phyloP scores from a whole-genome alignment of 2,113 vertebrate species.

The Myxocyprinus asiaticus region DNA sequence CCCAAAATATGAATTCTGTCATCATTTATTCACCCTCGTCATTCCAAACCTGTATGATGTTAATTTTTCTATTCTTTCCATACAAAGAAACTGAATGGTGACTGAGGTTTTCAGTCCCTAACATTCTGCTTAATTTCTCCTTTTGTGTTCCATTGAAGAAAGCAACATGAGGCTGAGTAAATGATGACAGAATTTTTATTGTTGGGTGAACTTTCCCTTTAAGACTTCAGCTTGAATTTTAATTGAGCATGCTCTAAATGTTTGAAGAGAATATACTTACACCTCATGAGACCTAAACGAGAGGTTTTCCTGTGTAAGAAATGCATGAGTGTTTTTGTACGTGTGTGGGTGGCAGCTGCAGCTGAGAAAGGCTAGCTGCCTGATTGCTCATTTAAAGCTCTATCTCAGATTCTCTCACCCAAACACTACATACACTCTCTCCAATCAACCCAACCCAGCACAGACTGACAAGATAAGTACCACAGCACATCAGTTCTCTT shows the following conservation, averaged over 20 bases:
- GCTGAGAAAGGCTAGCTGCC: slow-evolving; percentile 41
- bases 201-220: too few relatives aligned
- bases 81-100: too few relatives aligned
- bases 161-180: too few relatives aligned
- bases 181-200: too few relatives aligned
- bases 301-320: slow-evolving; percentile 35
- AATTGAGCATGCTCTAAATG: slow-evolving; percentile 7
- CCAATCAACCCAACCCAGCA: slow-evolving; percentile 5
- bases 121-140: too few relatives aligned
- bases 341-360: slow-evolving; percentile 56
- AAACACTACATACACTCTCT: background rate
- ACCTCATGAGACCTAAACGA: slow-evolving; percentile 9
- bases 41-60: too few relatives aligned
- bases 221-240: slow-evolving; percentile 2
- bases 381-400: slow-evolving; percentile 54
- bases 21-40: too few relatives aligned
- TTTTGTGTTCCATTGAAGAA: too few relatives aligned
- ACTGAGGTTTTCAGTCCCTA: too few relatives aligned
- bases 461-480: slow-evolving; percentile 23
- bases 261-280: slow-evolving; percentile 1
- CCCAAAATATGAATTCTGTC: too few relatives aligned
- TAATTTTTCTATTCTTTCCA: too few relatives aligned
- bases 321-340: slow-evolving; percentile 35
- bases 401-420: background rate
- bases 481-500: slow-evolving; percentile 7